Percentiles rank a stretch among this genome's conserved stretches.
Evolutionary conservation across 1,140 invertebrate genomes (phyloP).

Genomic region (Drosophila cardini): DNA sequence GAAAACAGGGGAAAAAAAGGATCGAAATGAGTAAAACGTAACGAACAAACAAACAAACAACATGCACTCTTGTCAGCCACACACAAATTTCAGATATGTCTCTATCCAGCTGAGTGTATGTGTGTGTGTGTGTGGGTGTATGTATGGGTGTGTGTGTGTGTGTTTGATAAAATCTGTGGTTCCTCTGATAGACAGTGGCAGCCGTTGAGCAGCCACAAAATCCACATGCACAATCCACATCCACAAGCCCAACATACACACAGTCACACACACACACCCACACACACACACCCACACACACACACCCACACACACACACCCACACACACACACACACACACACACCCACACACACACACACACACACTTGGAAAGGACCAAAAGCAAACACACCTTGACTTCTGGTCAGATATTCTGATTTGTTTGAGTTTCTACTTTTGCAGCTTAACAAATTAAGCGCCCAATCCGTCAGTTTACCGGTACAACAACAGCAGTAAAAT

Average conservation of each 20-base stretch:
- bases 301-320: constrained; percentile 58
- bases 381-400: constrained; percentile 81
- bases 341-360: constrained; percentile 22
- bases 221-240: constrained; percentile 34
- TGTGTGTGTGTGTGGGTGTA: constrained; percentile 19
- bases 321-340: constrained; percentile 33
- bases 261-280: constrained; percentile 30
- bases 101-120: constrained; percentile 28
- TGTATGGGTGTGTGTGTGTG: constrained; percentile 18
- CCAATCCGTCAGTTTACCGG: constrained; percentile 69
- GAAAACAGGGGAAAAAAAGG: constrained; percentile 22
- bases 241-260: constrained; percentile 64
- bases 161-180: constrained; percentile 70
- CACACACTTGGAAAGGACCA: constrained; percentile 8
- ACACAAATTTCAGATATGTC: constrained; percentile 57
- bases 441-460: constrained; percentile 84
- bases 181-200: constrained; percentile 58
- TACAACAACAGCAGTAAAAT: constrained; percentile 30
- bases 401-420: constrained; percentile 81
- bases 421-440: constrained; percentile 84
- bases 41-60: constrained; percentile 71
- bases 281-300: constrained; percentile 34
- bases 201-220: constrained; percentile 70
- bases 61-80: constrained; percentile 68
- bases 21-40: constrained; percentile 68